These are phyloP conservation scores for Bucorvus abyssinicus DNA, from an alignment of 2,797 vertebrate species.

Conservation along the genomic window DNA sequence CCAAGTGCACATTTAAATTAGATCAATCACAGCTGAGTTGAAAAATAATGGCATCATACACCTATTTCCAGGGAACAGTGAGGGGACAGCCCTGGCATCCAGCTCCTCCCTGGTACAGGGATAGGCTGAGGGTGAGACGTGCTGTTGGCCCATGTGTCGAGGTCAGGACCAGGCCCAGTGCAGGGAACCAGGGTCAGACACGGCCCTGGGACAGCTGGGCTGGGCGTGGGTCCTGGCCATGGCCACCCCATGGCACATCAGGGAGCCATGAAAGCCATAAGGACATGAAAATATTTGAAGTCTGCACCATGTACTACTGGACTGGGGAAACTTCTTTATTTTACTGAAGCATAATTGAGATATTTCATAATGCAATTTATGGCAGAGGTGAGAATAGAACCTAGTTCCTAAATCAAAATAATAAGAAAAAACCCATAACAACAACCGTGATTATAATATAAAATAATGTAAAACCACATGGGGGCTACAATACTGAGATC, in stretches of 20 bases:
- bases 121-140: background rate
- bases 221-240: background rate
- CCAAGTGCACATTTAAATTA: background rate
- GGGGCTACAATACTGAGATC: background rate
- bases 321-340: background rate
- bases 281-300: background rate
- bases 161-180: background rate
- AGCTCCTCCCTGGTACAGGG: background rate
- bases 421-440: background rate
- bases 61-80: background rate
- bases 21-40: background rate
- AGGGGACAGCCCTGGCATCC: background rate
- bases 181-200: background rate
- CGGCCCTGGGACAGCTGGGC: background rate
- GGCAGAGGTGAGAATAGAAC: slow-evolving; percentile 12
- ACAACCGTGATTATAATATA: background rate
- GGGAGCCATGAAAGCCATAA: no score
- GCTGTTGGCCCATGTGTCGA: rapidly evolving
- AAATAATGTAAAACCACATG: slow-evolving; percentile 5
- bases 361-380: background rate
- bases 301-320: background rate
- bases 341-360: background rate
- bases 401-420: slow-evolving; percentile 31
- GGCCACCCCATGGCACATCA: rapidly evolving
- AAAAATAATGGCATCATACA: background rate